These are phyloP conservation scores for Lamellibrachia luymesi DNA, from an alignment of 1,140 invertebrate species.

Conservation along the genomic window DNA sequence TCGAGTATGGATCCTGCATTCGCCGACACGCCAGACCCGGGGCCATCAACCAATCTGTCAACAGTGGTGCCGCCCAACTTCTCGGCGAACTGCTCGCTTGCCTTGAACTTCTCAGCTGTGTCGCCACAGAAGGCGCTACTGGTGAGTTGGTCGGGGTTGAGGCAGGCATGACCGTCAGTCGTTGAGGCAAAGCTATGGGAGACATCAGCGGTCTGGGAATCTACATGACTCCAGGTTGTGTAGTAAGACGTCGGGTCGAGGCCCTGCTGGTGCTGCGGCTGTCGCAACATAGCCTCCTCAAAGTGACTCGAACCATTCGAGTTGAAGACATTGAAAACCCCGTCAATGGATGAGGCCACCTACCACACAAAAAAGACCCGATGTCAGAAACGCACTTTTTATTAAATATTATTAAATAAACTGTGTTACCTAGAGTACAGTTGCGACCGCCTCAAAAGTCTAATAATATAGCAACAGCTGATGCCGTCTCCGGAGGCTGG, in stretches of 20 bases:
- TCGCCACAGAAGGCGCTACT: neutral
- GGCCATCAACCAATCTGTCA: neutral
- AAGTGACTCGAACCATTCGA: neutral
- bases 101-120: neutral
- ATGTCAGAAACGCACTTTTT: neutral
- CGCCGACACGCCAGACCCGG: neutral
- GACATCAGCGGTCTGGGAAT: neutral
- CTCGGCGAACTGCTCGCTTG: neutral
- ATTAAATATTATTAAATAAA: neutral
- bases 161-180: neutral
- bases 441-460: neutral
- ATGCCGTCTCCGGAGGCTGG: neutral
- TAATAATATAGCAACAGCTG: neutral
- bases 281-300: neutral
- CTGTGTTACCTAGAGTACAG: neutral
- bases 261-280: neutral
- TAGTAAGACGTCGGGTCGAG: constrained; percentile 2
- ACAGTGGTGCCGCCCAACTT: neutral
- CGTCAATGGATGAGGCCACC: neutral
- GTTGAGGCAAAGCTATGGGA: neutral
- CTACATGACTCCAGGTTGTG: constrained; percentile 8
- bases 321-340: neutral
- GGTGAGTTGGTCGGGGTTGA: neutral
- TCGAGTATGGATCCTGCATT: neutral
- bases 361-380: neutral